A percentile compares a stretch with the other conserved stretches of the same genome.
These are phyloP conservation scores for Hydropotes inermis DNA, from an alignment of 2,113 vertebrate genomes.

Conservation along the genomic window DNA sequence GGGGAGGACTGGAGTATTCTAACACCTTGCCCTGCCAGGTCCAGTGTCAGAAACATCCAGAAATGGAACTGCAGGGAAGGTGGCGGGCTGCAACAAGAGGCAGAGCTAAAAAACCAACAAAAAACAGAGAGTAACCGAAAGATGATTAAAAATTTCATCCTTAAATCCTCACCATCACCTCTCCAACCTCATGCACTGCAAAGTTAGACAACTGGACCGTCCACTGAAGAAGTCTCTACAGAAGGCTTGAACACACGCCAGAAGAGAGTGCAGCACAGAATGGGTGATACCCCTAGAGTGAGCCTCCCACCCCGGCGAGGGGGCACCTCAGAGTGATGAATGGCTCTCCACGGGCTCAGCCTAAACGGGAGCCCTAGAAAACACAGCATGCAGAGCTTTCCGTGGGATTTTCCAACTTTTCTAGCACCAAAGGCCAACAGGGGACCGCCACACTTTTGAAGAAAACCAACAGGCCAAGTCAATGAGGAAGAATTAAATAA, in stretches of 20 bases:
- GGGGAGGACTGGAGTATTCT: not conserved
- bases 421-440: not conserved
- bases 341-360: accelerated
- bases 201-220: not conserved
- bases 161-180: not conserved
- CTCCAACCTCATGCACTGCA: not conserved
- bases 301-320: not conserved
- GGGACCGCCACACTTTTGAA: not conserved
- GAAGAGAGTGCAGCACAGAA: not conserved
- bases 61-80: not conserved
- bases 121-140: not conserved
- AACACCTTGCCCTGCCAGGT: not conserved
- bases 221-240: not conserved
- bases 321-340: not conserved
- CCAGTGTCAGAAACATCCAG: not conserved
- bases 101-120: not conserved
- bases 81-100: not conserved
- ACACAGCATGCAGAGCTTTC: not conserved
- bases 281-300: accelerated
- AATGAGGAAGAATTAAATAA: not conserved
- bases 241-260: not conserved
- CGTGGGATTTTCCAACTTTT: no score
- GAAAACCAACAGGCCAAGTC: not conserved
- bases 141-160: not conserved
- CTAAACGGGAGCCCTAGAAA: not conserved